Evolutionary conservation across 1,140 invertebrate species (phyloP), one percentile per base, ranked within the genome.

Genomic region (Euwallacea similis): DNA sequence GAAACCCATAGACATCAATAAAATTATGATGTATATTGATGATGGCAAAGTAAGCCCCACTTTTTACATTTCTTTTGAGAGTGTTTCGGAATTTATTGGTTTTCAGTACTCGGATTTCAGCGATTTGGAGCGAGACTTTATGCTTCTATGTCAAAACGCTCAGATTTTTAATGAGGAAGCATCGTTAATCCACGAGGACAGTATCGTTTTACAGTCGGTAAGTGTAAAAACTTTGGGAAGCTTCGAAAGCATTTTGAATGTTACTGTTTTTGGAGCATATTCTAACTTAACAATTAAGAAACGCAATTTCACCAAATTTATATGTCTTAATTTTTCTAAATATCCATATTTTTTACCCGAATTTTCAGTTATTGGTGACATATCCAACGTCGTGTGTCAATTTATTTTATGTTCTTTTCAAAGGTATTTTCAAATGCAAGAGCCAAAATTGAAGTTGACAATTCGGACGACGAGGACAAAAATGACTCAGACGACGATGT

Each of bases 131-230:
- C 88, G 90, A 65, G 97, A 99, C 82, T 96, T 98, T 74, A 92
- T 93, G 86, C 89, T 97, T 59, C 81, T 98, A 43, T 98, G 97
- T 80, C 92, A 93, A 74, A 99, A 99, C 84, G 97, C 97, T 7
- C 94, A 98, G 84, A 92, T 91, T 11, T 99, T 98, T 84, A 99
- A 99, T 79, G 93, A 98, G 78, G 97, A 99, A 82, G 91, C 91
- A 8, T 98, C 96, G 0, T 83, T 97, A 4, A 98, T 99, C 75
- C 95, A 98, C 83, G 93, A 95, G 81, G 96, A 98, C 81, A 97
- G 95, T 0, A 95, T 98, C 71, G 92, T 96, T 4, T 83, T 98
- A 56, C 92, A 97, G 76, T 91, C 91, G 42, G 89, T 71, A 60
- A 50, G 46, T 50, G 2, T 11, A 50, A 33, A 33, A 33, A 33